Percentiles rank a stretch among this genome's conserved stretches.
These are phyloP conservation scores for Perccottus glenii DNA, from an alignment of 2,113 vertebrate genomes.

Conservation along the genomic window DNA sequence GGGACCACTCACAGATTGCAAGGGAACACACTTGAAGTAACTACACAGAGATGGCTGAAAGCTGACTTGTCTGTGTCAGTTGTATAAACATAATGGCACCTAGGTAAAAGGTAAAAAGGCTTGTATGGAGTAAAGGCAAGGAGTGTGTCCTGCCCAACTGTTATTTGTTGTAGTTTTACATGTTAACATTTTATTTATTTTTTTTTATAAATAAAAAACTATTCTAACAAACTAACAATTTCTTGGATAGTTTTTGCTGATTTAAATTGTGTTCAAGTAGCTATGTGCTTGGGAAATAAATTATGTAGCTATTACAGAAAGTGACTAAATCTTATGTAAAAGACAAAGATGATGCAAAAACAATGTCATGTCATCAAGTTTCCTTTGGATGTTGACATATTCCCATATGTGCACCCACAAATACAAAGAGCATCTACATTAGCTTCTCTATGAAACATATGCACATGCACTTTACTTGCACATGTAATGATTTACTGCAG, in stretches of 20 bases:
- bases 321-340: not conserved
- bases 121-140: no score
- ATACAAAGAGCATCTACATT: conserved; percentile 43
- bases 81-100: conserved; percentile 15
- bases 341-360: conserved; percentile 19
- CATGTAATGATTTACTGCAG: conserved; percentile 67
- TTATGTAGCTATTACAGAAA: no score
- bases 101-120: no score
- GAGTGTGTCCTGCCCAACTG: no score
- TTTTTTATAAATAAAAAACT: no score
- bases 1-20: conserved; percentile 31
- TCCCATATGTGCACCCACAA: conserved; percentile 31
- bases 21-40: conserved; percentile 23
- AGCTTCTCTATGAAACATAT: conserved; percentile 45
- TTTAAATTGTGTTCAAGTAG: not conserved
- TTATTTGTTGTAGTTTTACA: no score
- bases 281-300: not conserved
- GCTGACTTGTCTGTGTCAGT: conserved; percentile 10
- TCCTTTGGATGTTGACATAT: conserved; percentile 40
- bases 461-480: conserved; percentile 49
- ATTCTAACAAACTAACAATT: not conserved
- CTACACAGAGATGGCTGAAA: conserved; percentile 15
- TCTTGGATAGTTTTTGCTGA: not conserved
- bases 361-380: conserved; percentile 6
- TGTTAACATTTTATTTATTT: no score